Conservation (phyloP, 2,113 vertebrate genomes). For the Chaetops frenatus region DNA sequence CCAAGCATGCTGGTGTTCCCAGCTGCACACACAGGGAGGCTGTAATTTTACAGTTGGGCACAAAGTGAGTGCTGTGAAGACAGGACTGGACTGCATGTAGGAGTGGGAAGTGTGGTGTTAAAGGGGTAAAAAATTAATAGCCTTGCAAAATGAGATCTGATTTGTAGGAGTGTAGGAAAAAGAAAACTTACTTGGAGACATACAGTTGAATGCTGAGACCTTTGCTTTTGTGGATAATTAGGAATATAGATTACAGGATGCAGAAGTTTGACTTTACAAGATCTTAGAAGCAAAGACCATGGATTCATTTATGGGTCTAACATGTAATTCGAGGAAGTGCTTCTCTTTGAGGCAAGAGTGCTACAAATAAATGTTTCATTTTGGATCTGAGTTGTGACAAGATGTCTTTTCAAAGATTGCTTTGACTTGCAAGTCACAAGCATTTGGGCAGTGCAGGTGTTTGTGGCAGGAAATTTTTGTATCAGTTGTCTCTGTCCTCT, state of each 20-base stretch:
- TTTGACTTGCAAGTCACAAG: neutral
- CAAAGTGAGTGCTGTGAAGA: neutral
- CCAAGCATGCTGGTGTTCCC: neutral
- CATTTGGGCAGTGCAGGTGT: neutral
- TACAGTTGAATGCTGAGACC: neutral
- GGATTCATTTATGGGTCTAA: neutral
- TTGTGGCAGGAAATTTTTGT: neutral
- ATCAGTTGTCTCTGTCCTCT: neutral
- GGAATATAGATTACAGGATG: neutral
- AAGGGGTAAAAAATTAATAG: neutral
- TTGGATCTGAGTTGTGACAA: neutral
- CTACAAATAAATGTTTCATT: neutral
- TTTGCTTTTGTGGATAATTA: neutral
- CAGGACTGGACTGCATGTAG: neutral
- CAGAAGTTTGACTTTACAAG: neutral
- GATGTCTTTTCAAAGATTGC: neutral
- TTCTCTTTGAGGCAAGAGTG: neutral
- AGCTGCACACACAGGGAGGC: neutral
- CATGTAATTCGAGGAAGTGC: neutral
- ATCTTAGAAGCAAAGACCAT: neutral
- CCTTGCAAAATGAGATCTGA: fast-evolving
- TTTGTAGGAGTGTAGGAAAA: neutral
- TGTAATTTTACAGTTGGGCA: neutral
- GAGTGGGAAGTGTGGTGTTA: neutral
- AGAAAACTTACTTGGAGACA: neutral